Evolutionary conservation across 2,888 invertebrate genomes (phyloP).

Genomic region (Deilephila elpenor): DNA sequence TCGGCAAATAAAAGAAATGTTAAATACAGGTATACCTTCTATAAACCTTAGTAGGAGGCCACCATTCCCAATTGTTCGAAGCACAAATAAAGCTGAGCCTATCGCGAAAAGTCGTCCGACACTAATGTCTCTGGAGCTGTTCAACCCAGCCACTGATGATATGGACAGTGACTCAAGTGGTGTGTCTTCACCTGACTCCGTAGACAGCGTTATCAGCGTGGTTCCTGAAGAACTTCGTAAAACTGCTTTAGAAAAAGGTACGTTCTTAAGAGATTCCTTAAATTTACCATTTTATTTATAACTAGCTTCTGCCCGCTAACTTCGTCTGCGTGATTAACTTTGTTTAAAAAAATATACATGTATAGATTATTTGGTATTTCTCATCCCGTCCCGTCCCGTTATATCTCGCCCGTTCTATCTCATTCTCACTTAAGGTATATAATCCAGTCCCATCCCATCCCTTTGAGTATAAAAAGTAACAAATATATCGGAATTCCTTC

Average conservation of each 20-base stretch:
- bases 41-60: conserved; percentile 78
- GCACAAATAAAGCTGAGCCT: conserved; percentile 85
- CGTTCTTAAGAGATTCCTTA: conserved; percentile 18
- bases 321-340: too few relatives aligned
- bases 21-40: conserved; percentile 88
- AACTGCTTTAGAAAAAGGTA: conserved; percentile 78
- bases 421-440: too few relatives aligned
- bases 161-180: conserved; percentile 95
- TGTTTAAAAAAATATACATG: too few relatives aligned
- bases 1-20: conserved; percentile 88
- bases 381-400: too few relatives aligned
- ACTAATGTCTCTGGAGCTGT: conserved; percentile 91
- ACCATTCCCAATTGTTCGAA: conserved; percentile 89
- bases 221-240: conserved; percentile 86
- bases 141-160: conserved; percentile 96
- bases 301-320: too few relatives aligned
- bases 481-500: too few relatives aligned
- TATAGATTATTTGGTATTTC: too few relatives aligned
- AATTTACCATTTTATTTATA: neutral
- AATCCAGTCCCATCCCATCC: too few relatives aligned
- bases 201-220: conserved; percentile 93
- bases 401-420: too few relatives aligned
- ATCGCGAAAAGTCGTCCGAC: conserved; percentile 89
- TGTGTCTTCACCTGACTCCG: conserved; percentile 94
- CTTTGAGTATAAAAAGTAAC: too few relatives aligned